Base-by-base conservation (phyloP, 2,797 vertebrate genomes). In the Enteromius thamalakanensis region DNA sequence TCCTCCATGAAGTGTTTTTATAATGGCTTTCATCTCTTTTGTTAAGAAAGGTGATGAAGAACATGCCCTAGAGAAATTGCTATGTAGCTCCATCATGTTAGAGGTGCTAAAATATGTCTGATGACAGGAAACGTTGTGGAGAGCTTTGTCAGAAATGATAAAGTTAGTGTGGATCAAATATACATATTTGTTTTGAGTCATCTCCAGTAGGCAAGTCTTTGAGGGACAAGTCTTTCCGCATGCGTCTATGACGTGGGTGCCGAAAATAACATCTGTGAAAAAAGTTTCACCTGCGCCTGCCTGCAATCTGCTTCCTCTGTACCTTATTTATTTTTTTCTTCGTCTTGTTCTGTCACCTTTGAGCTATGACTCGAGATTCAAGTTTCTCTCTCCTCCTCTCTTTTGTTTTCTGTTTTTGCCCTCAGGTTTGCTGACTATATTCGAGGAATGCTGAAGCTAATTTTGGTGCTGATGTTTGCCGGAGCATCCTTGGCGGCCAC, bases 361-460 rank as follows among this genome's bases (percentile, higher is more conserved):
- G 79, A 77, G 84, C 84, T 64, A 47, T 47, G 55, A 55, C 37
- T 76, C 49, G 11, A 53, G 49, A 58, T 80, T 34, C 42, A 76
- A 67, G 72, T 40, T 45, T 58, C 0, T 70, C 26, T 68, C 37
- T 32, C 3, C 14, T 69, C 0, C 45, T 65, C 19, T 51, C 37
- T 64, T 49, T 40, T 76, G 58, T 76, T 83, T 62, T 80, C 37
- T 47, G 34, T 23, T 65, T 32, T 72, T 60, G 8, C 77, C 53
- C 60, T 79, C 90, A 99, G 98, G 90, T 99, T 99, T 95, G 97
- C 98, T 79, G 98, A 99, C 93, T 99, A 96, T 82, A 97, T 99
- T 89, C 96, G 97, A 1, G 98, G 98, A 55, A 97, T 98, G 95
- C 94, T 99, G 92, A 99, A 99, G 91, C 95, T 97, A 80, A 99